Conservation (phyloP, 1,140 invertebrate species). For the Rhagoletis zephyria region DNA sequence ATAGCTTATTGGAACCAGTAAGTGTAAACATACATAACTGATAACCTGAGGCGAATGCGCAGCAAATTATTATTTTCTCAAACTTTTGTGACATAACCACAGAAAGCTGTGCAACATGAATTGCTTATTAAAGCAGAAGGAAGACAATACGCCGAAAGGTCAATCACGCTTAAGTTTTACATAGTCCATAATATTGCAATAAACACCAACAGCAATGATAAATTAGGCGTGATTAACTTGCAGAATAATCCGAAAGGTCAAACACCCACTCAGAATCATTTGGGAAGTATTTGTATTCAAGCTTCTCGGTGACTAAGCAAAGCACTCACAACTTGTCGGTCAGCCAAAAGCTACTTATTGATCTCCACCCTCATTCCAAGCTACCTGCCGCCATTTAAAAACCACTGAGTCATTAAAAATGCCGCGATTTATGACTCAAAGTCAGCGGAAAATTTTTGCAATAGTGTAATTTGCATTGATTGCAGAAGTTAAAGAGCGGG, state of each 20-base stretch:
- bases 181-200: neutral
- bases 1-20: too few species aligned
- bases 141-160: neutral
- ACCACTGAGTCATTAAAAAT: constrained; percentile 30
- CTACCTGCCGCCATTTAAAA: neutral
- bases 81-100: neutral
- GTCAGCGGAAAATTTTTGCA: constrained; percentile 27
- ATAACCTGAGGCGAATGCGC: neutral
- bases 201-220: neutral
- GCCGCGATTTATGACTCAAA: constrained; percentile 27
- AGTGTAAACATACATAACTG: too few species aligned
- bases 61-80: neutral
- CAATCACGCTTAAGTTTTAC: neutral
- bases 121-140: neutral
- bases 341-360: neutral
- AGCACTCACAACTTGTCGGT: neutral
- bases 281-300: neutral
- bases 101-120: neutral
- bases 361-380: too few species aligned
- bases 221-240: neutral
- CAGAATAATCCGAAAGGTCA: neutral
- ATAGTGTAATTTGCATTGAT: constrained; percentile 21
- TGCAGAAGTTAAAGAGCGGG: neutral
- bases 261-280: neutral
- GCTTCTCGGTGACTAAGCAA: neutral